Conservation (phyloP, 2,113 vertebrate species). For the Osmerus mordax region DNA sequence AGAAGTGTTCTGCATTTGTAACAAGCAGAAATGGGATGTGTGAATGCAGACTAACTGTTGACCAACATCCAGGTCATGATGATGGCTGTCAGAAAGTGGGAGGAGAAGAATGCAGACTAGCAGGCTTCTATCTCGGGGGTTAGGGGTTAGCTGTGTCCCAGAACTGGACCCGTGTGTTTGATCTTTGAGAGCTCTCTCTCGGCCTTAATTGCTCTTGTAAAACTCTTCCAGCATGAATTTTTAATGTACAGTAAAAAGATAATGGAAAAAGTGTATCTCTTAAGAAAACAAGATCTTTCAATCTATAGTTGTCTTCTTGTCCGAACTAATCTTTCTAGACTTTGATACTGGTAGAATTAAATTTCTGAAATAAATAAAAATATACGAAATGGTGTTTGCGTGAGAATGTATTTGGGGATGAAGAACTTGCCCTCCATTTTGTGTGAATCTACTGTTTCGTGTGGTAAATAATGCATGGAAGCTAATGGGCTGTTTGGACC, state of each 20-base stretch:
- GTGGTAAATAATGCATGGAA: conserved; percentile 65
- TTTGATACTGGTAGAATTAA: not conserved
- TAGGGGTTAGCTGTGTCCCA: conserved; percentile 45
- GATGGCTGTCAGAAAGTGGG: not conserved
- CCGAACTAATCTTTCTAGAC: not conserved
- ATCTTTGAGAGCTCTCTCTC: conserved; percentile 58
- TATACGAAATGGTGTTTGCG: not conserved
- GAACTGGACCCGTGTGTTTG: conserved; percentile 44
- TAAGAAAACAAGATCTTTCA: no score
- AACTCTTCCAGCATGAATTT: conserved; percentile 66
- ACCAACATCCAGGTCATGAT: conserved; percentile 23
- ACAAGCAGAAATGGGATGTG: no score
- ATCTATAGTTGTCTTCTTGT: no score
- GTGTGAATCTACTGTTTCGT: conserved; percentile 58
- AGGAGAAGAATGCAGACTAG: not conserved
- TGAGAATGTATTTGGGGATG: conserved; percentile 45
- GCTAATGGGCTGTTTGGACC: conserved; percentile 59
- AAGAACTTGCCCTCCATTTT: conserved; percentile 59
- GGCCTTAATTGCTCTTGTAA: conserved; percentile 70
- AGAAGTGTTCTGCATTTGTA: not conserved
- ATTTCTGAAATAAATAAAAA: not conserved
- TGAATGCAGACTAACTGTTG: conserved; percentile 11
- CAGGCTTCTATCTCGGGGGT: not conserved
- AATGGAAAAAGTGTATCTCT: conserved; percentile 48
- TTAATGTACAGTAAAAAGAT: conserved; percentile 74